These are phyloP conservation scores for Sarotherodon lohbergeri DNA, from an alignment of 2,113 vertebrate species.

Conservation along the genomic window DNA sequence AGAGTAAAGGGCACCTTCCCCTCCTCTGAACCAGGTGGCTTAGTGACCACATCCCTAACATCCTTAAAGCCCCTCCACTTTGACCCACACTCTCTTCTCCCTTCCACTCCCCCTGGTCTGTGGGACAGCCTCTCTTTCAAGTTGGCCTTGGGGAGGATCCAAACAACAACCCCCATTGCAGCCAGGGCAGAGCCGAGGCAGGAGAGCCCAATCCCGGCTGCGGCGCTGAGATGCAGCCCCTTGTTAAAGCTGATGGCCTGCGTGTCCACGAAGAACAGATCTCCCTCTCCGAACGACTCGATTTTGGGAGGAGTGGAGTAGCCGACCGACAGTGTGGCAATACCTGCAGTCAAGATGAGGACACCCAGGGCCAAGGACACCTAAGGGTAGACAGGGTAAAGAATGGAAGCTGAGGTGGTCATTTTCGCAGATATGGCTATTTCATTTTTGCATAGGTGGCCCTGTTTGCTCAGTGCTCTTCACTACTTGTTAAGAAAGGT, in stretches of 20 bases:
- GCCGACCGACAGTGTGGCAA: conserved; percentile 69
- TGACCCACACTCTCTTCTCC: background rate
- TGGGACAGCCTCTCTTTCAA: conserved; percentile 77
- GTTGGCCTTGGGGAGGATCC: conserved; percentile 80
- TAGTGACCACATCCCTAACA: conserved; percentile 74
- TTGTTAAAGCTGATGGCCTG: conserved; percentile 83
- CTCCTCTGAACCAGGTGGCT: conserved; percentile 78
- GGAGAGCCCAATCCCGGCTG: conserved; percentile 82
- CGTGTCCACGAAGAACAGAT: conserved; percentile 86
- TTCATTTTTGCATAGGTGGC: background rate
- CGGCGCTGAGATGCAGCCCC: conserved; percentile 81
- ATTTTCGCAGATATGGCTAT: background rate
- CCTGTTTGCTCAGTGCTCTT: background rate
- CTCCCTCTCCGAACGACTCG: conserved; percentile 87
- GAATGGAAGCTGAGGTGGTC: background rate
- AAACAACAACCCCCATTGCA: conserved; percentile 77
- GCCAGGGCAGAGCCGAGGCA: conserved; percentile 79
- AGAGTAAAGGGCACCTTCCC: conserved; percentile 81
- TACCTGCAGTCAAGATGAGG: conserved; percentile 73
- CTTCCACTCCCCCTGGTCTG: background rate
- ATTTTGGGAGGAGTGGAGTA: conserved; percentile 84
- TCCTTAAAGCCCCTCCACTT: conserved; percentile 29
- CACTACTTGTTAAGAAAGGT: conserved; percentile 44
- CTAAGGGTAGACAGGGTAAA: conserved; percentile 54
- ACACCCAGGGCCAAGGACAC: conserved; percentile 86